Conservation (phyloP, 2,888 invertebrate genomes). For the Chrysina gloriosa region DNA sequence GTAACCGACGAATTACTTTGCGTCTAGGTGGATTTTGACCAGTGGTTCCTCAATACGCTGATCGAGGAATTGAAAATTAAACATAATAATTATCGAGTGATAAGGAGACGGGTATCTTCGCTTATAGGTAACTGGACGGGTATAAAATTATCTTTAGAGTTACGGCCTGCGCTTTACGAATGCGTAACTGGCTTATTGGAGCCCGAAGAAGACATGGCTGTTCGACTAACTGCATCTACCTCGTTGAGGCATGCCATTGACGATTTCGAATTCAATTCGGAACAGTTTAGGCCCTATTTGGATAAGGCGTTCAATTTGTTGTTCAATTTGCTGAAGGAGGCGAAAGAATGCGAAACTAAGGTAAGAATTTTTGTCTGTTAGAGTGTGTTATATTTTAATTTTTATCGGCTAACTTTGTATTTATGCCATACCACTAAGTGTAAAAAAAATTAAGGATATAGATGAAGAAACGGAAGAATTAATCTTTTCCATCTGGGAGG, state of each 20-base stretch:
- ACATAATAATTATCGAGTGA: slow-evolving; percentile 85
- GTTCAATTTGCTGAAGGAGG: slow-evolving; percentile 87
- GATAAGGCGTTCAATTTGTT: slow-evolving; percentile 82
- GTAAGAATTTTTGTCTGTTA: slow-evolving; percentile 66
- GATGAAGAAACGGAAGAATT: too few species aligned
- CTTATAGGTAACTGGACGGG: slow-evolving; percentile 83
- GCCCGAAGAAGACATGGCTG: slow-evolving; percentile 86
- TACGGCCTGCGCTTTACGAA: slow-evolving; percentile 85
- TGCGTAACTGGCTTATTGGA: slow-evolving; percentile 80
- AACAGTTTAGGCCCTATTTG: slow-evolving; percentile 87
- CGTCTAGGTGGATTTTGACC: slow-evolving; percentile 87
- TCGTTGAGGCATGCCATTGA: slow-evolving; percentile 87
- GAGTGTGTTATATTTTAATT: too few species aligned
- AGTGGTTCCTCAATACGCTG: slow-evolving; percentile 88
- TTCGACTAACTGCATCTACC: slow-evolving; percentile 86
- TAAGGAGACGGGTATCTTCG: slow-evolving; percentile 86
- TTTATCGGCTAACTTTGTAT: too few species aligned
- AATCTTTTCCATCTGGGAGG: too few species aligned
- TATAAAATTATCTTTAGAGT: slow-evolving; percentile 83
- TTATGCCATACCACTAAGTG: too few species aligned
- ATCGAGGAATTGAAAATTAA: slow-evolving; percentile 85
- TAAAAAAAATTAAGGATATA: too few species aligned
- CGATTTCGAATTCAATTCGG: slow-evolving; percentile 91
- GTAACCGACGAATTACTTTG: too few species aligned
- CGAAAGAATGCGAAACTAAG: slow-evolving; percentile 93